Evolutionary conservation across 2,888 invertebrate species (phyloP), one percentile per base, ranked within the genome.

Genomic region (Tolmerus cingulatus): DNA sequence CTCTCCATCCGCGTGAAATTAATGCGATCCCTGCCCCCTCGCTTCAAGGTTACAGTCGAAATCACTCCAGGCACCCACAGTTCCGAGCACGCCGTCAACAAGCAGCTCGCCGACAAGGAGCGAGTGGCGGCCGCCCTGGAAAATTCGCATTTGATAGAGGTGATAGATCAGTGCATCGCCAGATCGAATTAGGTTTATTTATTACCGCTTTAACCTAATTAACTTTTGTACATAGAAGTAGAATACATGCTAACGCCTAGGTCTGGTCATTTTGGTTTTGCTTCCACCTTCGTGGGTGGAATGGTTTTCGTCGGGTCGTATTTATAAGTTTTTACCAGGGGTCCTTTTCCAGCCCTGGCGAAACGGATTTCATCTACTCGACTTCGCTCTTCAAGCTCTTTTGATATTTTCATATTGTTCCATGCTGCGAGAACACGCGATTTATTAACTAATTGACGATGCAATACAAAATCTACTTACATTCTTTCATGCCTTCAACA

Each of bases 51-150:
- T 1, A 95, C 95, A 7, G 98, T 99, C 0, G 94, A 95, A 90
- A 97, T 99, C 4, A 96, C 97, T 0, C 98, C 98, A 0, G 99
- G 99, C 0, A 96, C 97, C 0, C 99, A 99, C 91, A 95, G 95
- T 9, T 97, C 98, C 0, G 99, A 99, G 91, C 93, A 94, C 87
- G 97, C 98, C 0, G 97, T 99, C 2, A 99, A 99, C 92, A 99
- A 99, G 91, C 99, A 99, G 91, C 93, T 99, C 27, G 98, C 97
- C 0, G 99, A 99, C 91, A 99, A 99, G 91, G 99, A 99, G 92
- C 93, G 99, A 89, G 98, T 99, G 0, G 98, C 99, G 0, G 99
- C 99, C 0, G 99, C 99, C 0, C 93, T 99, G 88, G 99, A 99
- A 92, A 99, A 99, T 92, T 94, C 94, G 27, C 96, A 98, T 91